Base-by-base conservation (phyloP, 2,797 vertebrate species). In the Carapus acus region DNA sequence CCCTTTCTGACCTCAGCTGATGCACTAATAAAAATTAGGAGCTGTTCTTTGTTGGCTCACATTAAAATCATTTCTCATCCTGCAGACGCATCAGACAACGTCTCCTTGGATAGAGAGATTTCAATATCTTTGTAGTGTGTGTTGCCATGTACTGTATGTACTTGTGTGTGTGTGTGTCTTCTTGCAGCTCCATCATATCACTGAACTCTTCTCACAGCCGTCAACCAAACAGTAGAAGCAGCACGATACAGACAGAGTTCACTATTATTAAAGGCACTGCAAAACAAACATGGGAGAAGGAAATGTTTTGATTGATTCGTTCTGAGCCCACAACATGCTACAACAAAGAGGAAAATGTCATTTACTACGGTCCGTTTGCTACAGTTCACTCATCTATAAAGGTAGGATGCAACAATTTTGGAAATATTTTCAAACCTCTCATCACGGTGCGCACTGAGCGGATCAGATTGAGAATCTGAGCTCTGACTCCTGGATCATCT, bases 401-500 rank as follows among this genome's bases (percentile, higher is more conserved):
- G n/a, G n/a, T n/a, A n/a, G n/a, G n/a, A n/a, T n/a, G n/a, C n/a
- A n/a, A n/a, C n/a, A n/a, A n/a, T n/a, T n/a, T 3, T 8, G 14
- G 12, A 36, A 3, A 24, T 16, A n/a, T 12, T 37, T 20, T 33
- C 58, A 77, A 77, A 96, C 96, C 91, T 93, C 94, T 90, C 94
- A 98, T 97, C 52, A 98, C 90, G 0, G 92, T 97, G 71, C 92
- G 85, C 62, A 98, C 82, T 0, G 95, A 96, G 66, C 92, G 92
- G 76, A 97, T 89, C 14, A 98, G 92, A 51, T 92, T 94, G 50
- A 88, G 88, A 36, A 97, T 67, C 72, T 96, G 94, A 15, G 91
- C 91, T 86, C 95, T 98, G 80, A 98, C 77, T 73, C 93, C 92
- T 22, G 93, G 94, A 59, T 96, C 94, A 57, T 97, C 94, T 75